Conservation (phyloP, 2,113 vertebrate genomes). For the Thinocorus orbignyianus region DNA sequence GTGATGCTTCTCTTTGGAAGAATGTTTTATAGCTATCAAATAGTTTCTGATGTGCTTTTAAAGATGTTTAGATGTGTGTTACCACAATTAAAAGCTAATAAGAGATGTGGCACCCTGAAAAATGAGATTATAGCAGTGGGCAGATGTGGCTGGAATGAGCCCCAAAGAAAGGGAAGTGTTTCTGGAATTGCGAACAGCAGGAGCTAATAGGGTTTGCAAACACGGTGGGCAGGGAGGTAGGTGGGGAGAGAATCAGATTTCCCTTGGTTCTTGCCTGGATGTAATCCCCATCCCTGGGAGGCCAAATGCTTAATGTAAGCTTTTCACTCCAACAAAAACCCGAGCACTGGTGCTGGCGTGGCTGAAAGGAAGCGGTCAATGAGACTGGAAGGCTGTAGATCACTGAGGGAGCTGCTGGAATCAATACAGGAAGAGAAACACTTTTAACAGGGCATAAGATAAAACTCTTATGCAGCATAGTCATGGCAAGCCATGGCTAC, state of each 20-base stretch:
- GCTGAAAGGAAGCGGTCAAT: background rate
- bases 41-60: background rate
- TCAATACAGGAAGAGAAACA: background rate
- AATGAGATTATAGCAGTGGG: constrained; percentile 32
- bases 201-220: constrained; percentile 58
- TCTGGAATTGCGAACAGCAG: constrained; percentile 25
- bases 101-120: background rate
- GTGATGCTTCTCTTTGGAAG: background rate
- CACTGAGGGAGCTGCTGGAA: background rate
- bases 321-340: background rate
- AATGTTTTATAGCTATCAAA: background rate
- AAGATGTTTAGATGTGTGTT: background rate
- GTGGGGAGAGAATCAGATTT: constrained; percentile 42
- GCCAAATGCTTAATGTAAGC: background rate
- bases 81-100: constrained; percentile 14
- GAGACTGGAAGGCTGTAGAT: background rate
- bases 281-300: constrained; percentile 34
- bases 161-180: constrained; percentile 13
- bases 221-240: constrained; percentile 4
- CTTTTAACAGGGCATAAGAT: background rate
- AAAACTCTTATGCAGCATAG: rapidly evolving
- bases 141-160: constrained; percentile 53
- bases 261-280: background rate
- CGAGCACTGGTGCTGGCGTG: background rate
- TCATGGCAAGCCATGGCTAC: background rate